Base-by-base conservation (phyloP, 2,888 invertebrate genomes). In the Drosophila maculinotata region DNA sequence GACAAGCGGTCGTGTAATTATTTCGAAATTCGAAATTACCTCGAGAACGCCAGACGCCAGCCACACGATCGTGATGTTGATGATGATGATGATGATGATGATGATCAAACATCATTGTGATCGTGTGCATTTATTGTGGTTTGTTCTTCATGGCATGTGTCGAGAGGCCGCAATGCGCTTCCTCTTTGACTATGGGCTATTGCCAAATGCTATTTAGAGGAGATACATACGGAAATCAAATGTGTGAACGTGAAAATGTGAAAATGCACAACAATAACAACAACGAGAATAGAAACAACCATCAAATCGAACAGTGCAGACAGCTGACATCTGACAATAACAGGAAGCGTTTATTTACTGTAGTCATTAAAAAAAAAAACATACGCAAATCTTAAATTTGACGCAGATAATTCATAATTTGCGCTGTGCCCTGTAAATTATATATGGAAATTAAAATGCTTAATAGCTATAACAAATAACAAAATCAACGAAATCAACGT, bases 181-280 rank as follows among this genome's bases (percentile, higher is more conserved):
- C 81, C 81, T 81, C 87, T 69, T 87, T 85, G 81, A 81, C 78
- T 65, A 44, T 71, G 81, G 85, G 71, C 78, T 52, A 49, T 57
- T 81, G 81, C 81, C 87, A 81, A 81, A 69, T 73, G 70, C 85
- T 80, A 81, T 87, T 87, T 87, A 70, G 78, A 84, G 64, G 66
- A 54, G 69, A 25, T 85, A 79, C 83, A 83, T 66, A 79, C 83
- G 83, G 83, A 87, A 83, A 83, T 87, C 57, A 71, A 70, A 66
- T 67, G 60, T 66, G 49, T 59, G 41, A 71, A 65, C 64, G 70
- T 60, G 53, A 66, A 74, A 38, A 57, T 70, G 26, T 7, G 35
- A 53, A 71, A 45, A 56, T 45, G 9, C 23, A 14, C 30, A 25
- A 26, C 30, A 65, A 36, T 30, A 66, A 31, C 6, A 47, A 60